Evolutionary conservation across 2,113 vertebrate species (phyloP).

Genomic region (Cervus canadensis): DNA sequence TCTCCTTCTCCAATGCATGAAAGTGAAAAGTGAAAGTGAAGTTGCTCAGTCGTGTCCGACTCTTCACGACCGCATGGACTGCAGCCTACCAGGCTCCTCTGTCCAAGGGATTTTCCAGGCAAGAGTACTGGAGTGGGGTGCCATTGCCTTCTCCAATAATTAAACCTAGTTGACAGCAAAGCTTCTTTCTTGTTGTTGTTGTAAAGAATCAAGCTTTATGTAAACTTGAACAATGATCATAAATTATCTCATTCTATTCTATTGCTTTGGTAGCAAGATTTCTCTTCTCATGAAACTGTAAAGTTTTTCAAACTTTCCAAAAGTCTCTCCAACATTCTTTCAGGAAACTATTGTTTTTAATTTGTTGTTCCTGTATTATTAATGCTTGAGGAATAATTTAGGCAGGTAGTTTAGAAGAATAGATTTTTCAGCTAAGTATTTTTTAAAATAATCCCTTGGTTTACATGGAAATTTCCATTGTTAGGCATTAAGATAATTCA

Average conservation of each 20-base stretch:
- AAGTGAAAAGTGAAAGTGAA: too few relatives aligned
- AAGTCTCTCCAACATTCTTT: neutral
- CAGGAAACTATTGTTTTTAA: slow-evolving; percentile 53
- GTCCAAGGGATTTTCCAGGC: too few relatives aligned
- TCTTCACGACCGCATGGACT: too few relatives aligned
- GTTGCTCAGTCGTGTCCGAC: too few relatives aligned
- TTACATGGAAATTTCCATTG: neutral
- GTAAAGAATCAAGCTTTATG: neutral
- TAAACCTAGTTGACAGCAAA: neutral
- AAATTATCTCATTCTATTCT: slow-evolving; percentile 17
- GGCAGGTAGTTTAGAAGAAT: slow-evolving; percentile 45
- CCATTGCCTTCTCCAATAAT: neutral
- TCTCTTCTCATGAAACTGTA: neutral
- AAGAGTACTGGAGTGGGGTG: too few relatives aligned
- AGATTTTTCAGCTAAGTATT: neutral
- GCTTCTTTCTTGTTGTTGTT: neutral
- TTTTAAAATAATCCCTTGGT: slow-evolving; percentile 3
- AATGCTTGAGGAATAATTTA: slow-evolving; percentile 29
- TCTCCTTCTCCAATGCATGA: too few relatives aligned
- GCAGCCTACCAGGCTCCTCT: too few relatives aligned
- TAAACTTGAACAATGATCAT: neutral
- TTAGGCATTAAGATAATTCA: neutral
- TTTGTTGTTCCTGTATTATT: slow-evolving; percentile 41
- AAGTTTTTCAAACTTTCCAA: slow-evolving; percentile 34
- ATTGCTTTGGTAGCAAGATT: neutral